These are phyloP conservation scores for Ommatoiulus sabulosus DNA, from an alignment of 2,888 invertebrate species.

Conservation along the genomic window DNA sequence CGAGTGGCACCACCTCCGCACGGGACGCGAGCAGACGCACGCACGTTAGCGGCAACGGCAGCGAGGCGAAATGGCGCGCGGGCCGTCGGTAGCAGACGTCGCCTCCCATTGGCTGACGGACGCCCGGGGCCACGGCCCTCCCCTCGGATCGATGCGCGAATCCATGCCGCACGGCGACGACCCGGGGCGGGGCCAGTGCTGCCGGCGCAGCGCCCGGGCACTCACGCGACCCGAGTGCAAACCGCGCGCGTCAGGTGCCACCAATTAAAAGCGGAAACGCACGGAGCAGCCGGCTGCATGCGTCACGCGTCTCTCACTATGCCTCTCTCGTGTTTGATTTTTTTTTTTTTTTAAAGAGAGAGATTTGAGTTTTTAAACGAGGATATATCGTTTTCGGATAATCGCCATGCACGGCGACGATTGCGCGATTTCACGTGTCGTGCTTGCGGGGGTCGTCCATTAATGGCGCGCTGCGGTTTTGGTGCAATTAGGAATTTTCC, in stretches of 20 bases:
- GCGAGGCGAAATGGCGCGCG: conserved; percentile 10
- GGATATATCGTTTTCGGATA: too few species aligned
- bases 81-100: not conserved
- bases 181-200: not conserved
- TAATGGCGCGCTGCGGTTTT: too few species aligned
- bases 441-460: too few species aligned
- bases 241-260: not conserved
- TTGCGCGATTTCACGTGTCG: too few species aligned
- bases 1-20: not conserved
- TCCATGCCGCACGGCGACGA: conserved; percentile 20
- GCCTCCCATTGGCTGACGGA: conserved; percentile 42
- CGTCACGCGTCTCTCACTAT: too few species aligned
- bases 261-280: not conserved
- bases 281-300: not conserved
- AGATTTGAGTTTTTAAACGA: too few species aligned
- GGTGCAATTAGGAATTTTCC: too few species aligned
- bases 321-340: too few species aligned
- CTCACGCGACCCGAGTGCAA: not conserved
- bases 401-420: too few species aligned
- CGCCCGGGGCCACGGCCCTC: conserved; percentile 20
- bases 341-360: too few species aligned
- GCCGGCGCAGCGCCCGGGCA: not conserved
- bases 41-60: not conserved
- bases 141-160: conserved; percentile 38
- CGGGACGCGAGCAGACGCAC: not conserved